Evolutionary conservation across 2,113 vertebrate species (phyloP), one percentile per base, ranked within the genome.

Genomic region (Myotis lucifugus): DNA sequence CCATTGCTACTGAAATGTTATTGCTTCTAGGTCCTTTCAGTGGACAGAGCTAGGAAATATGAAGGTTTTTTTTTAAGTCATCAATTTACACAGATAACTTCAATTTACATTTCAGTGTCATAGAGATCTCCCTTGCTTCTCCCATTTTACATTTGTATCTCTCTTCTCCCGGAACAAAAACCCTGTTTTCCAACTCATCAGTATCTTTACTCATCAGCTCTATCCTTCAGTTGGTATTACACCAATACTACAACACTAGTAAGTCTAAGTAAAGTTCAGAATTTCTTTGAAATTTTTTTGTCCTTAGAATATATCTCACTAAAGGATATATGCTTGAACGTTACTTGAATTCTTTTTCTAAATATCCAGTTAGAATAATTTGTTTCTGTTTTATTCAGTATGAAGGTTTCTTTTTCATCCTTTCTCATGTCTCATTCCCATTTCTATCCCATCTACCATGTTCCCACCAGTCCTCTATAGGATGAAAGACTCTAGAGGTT

Each of bases 381-480:
- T 74, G 7, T 87, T 88, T 91, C 42, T 73, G 29, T 90, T 90
- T 88, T 73, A 78, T 54, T 88, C 32, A 2, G 2, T 59, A 73
- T 50, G 23, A 94, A 66, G 17, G 8, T 78, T 87, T 93, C 15
- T 50, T 93, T 95, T 91, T 82, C 34, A 91, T 72, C 34, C 21
- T 77, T 91, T 90, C 64, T 83, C 69, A 94, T 88, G 42, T 48
- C 76, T 83, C 18, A 76, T n/a, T 82, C n/a, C 13, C 0, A 1
- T 61, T 95, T 93, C 52, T 69, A 11, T 86, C 17, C 27, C 50
- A 46, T 32, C 32, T 67, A 54, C 52, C 21, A 1, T 52, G 54
- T 66, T 72, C 34, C 13, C 9, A 77, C 7, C 23, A 32, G 72
- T 48, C n/a, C 8, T 37, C 12, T 64, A 21, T 14, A 84, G n/a